phyloP scores from a whole-genome alignment of 1,140 invertebrate species.

The Yoshiicerus persimilis region DNA sequence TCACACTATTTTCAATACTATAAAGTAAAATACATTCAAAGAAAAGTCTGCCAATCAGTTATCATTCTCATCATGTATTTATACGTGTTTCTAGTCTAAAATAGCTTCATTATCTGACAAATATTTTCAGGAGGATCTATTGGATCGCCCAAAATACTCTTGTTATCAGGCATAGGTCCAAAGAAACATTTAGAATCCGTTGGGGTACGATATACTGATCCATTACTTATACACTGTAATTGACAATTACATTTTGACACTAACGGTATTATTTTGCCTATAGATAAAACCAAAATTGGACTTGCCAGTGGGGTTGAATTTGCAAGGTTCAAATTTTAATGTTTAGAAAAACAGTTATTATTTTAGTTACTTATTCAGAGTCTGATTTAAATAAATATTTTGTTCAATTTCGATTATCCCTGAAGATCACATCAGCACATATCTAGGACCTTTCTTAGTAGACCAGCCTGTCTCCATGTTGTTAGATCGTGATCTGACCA shows the following conservation, averaged over 20 bases:
- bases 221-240: neutral
- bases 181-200: constrained; percentile 36
- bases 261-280: neutral
- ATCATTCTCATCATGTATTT: neutral
- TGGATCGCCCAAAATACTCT: constrained; percentile 38
- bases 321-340: constrained; percentile 32
- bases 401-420: neutral
- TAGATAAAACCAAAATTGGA: constrained; percentile 32
- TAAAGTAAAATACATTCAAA: neutral
- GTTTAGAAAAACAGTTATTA: neutral
- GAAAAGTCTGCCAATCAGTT: neutral
- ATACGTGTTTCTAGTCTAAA: neutral
- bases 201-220: constrained; percentile 32
- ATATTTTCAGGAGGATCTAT: neutral
- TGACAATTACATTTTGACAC: neutral
- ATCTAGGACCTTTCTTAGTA: constrained; percentile 40
- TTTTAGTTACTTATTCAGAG: neutral
- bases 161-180: constrained; percentile 47
- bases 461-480: constrained; percentile 30
- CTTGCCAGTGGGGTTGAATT: constrained; percentile 38
- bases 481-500: constrained; percentile 37
- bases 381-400: neutral
- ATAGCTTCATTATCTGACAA: neutral
- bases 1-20: too few relatives aligned
- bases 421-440: constrained; percentile 31